These are phyloP conservation scores for Phalacrocorax brasilianus DNA, from an alignment of 2,113 vertebrate species.

Conservation along the genomic window DNA sequence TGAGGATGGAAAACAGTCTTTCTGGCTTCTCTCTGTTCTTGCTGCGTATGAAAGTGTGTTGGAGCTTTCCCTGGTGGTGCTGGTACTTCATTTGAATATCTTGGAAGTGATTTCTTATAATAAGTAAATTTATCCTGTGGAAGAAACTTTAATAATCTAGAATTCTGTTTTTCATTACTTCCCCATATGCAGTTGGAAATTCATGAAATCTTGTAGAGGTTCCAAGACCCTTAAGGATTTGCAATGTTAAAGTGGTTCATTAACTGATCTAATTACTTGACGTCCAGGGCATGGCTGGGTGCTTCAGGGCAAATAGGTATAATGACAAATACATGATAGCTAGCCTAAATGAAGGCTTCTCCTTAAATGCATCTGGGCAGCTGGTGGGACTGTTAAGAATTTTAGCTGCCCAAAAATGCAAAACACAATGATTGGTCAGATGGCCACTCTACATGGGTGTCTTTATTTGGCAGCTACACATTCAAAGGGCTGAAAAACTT, in stretches of 20 bases:
- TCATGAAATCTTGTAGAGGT: neutral
- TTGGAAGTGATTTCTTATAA: neutral
- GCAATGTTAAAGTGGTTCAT: constrained; percentile 8
- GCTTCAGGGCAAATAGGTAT: neutral
- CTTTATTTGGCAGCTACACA: neutral
- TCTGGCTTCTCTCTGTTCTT: neutral
- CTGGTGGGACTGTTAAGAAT: neutral
- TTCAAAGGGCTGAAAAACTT: neutral
- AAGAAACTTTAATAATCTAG: neutral
- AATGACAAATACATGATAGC: neutral
- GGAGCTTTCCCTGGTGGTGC: neutral
- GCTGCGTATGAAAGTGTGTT: neutral
- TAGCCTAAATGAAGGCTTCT: neutral
- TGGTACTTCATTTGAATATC: neutral
- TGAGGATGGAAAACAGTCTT: neutral
- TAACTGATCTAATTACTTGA: constrained; percentile 31
- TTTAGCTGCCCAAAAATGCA: neutral
- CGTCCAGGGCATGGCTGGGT: neutral
- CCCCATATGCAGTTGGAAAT: neutral
- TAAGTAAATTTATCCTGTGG: neutral
- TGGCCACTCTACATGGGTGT: neutral
- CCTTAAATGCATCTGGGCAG: neutral
- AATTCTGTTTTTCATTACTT: neutral
- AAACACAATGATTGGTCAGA: neutral
- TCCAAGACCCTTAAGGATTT: constrained; percentile 14